Evolutionary conservation across 1,140 invertebrate genomes (phyloP), one percentile per base, ranked within the genome.

Genomic region (Leptinotarsa lineolata): DNA sequence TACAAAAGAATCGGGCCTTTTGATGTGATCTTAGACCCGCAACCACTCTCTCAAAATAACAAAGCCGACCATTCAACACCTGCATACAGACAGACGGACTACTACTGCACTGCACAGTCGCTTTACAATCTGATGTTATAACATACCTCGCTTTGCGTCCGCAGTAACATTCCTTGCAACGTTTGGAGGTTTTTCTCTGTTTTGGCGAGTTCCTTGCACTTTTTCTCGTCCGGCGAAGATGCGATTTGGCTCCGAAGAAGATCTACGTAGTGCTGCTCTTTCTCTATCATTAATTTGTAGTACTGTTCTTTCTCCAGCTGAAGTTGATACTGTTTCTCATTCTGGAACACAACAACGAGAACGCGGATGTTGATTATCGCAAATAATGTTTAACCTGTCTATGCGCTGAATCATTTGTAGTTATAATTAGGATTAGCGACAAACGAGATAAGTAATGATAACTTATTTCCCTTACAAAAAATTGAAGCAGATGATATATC

Each of bases 281-380:
- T 90, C 78, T 92, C 90, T 74, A 92, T 85, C 91, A 92, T 92
- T 74, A 91, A 85, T 71, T 89, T 86, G 74, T 92, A 89, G 66
- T 92, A 92, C 71, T 89, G 85, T 46, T 91, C 88, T 70, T 89
- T 87, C 76, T 91, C 88, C 66, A 88, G 86, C 77, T 91, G 89
- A 65, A 92, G 81, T 82, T 92, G 90, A 61, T 89, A 86, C 74
- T 89, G 88, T 77, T 92, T 92, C 79, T 91, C 90, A 75, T 89
- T 87, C 91, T 92, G 79, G 69, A 81, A 82, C 45, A 76, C 66
- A 68, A 76, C 66, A 68, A 73, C 45, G 20, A 70, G 20, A 54
- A 54, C 8, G 11, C 30, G 30, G 30, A 39, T 11, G 30, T 39
- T 39, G 30, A 54, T 54, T n/a, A 54, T 54, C 48, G 48, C 48